phyloP scores from a whole-genome alignment of 2,113 vertebrate genomes.

The Sinocyclocheilus grahami region DNA sequence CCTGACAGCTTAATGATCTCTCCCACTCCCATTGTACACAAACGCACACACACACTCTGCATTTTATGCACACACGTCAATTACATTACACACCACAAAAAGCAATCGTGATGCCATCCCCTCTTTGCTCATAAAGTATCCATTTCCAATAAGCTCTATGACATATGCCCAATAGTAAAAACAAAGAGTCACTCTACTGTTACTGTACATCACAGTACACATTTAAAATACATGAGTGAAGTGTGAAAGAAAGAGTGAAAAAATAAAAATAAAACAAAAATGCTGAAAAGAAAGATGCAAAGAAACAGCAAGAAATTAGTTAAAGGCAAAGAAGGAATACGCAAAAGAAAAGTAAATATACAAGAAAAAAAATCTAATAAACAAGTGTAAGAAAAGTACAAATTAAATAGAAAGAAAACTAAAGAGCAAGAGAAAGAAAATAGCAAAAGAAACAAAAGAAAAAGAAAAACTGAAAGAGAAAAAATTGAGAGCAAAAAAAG shows the following conservation, averaged over 20 bases:
- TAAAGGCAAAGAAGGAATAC: background rate
- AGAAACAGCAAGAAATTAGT: background rate
- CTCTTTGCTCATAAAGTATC: constrained; percentile 43
- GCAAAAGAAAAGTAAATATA: background rate
- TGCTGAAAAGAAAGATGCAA: background rate
- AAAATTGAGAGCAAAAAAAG: background rate
- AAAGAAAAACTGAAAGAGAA: background rate
- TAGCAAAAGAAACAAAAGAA: background rate
- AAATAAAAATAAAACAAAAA: background rate
- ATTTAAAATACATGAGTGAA: background rate
- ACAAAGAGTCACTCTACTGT: background rate
- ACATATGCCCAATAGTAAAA: constrained; percentile 22
- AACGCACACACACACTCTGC: constrained; percentile 37
- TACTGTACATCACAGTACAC: constrained; percentile 7
- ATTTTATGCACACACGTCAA: constrained; percentile 31
- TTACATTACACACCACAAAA: constrained; percentile 38
- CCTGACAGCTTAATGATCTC: constrained; percentile 63
- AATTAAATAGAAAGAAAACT: background rate
- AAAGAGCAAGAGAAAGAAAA: background rate
- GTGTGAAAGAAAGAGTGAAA: background rate
- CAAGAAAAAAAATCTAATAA: background rate
- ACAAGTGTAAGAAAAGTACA: background rate
- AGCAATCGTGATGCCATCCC: constrained; percentile 32
- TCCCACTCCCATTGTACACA: constrained; percentile 30
- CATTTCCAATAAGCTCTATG: constrained; percentile 48